Evolutionary conservation across 2,888 invertebrate genomes (phyloP), one percentile per base, ranked within the genome.

Genomic region (Sceliomorpha sp.): DNA sequence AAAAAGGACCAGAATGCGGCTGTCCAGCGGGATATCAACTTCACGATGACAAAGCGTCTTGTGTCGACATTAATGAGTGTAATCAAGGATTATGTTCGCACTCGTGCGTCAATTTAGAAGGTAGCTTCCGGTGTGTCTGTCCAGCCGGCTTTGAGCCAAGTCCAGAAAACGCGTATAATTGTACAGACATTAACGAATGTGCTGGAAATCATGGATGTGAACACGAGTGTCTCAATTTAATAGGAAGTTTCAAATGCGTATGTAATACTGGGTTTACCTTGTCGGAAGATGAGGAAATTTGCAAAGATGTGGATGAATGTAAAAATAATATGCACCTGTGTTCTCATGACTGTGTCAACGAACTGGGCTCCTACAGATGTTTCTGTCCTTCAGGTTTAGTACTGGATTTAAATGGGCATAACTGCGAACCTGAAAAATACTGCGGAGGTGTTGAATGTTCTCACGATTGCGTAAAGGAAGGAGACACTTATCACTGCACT

Each of bases 251-350:
- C 63, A 80, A 83, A 13, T 92, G 92, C 76, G 87, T 88, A 4
- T 93, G 92, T 78, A 90, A 90, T 13, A 74, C 83, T 8, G 92
- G 89, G 1, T 90, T 87, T 60, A 76, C 86, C 4, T 75, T 90
- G n/a, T 78, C 83, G 5, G 77, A 81, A 12, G 86, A 89, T 64
- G 80, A 83, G 44, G 78, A 70, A 37, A 77, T 70, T n/a, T 90
- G 90, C 63, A 82, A 87, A 45, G 90, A 91, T 78, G 83, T 91
- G 3, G 90, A 92, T 80, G 92, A 92, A 74, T 92, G 92, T 67
- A 75, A 84, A 1, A 88, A 87, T 7, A 88, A 87, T 31, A 66
- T 59, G 12, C 82, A 89, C 47, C 90, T 89, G n/a, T 93, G 93
- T 64, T 89, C 90, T 0, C 89, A 90, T 67, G 87, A 89, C 32